Base-by-base conservation (phyloP, 2,888 invertebrate genomes). In the Brachynemurus nebulosus region DNA sequence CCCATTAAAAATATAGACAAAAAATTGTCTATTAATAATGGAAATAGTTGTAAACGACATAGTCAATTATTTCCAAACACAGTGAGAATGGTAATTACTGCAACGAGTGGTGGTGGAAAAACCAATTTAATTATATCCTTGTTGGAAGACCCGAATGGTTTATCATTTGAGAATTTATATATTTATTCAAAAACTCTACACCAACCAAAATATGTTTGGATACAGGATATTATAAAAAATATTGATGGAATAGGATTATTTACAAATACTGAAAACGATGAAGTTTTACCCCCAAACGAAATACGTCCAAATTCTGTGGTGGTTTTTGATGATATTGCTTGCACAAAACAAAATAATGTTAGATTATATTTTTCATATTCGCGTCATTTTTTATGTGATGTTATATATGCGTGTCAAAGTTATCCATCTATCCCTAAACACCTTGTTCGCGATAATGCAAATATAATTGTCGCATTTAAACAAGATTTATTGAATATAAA, bases 211-310 rank as follows among this genome's bases (percentile, higher is more conserved):
- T 30, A 30, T 30, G 30, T 12, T 12, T 12, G n/a, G 14, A 12
- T 30, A 14, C n/a, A 30, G 14, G 30, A 30, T 12, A 30, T 30
- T 14, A 30, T 30, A 30, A 30, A 30, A 30, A 30, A 30, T 14
- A 14, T 30, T n/a, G 30, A 30, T n/a, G 30, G 30, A 12, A 14
- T 30, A 12, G 14, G 14, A 12, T 30, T 30, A 14, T 14, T 12
- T 30, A 30, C 30, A 30, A 12, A 12, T 30, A 12, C 30, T 30
- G 30, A 30, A 12, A 30, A 30, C 14, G 30, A 30, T 14, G 30
- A 50, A 30, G 30, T 30, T n/a, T 12, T 30, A 12, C 14, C 30
- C n/a, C 30, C 30, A 14, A 14, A 30, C 14, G 30, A 30, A 30
- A 14, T 30, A 14, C n/a, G 14, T 4, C 30, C 30, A n/a, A 30